A percentile compares a stretch with the other conserved stretches of the same genome.
Evolutionary conservation across 2,888 invertebrate genomes (phyloP).

Genomic region (Balanococcus diminutus): DNA sequence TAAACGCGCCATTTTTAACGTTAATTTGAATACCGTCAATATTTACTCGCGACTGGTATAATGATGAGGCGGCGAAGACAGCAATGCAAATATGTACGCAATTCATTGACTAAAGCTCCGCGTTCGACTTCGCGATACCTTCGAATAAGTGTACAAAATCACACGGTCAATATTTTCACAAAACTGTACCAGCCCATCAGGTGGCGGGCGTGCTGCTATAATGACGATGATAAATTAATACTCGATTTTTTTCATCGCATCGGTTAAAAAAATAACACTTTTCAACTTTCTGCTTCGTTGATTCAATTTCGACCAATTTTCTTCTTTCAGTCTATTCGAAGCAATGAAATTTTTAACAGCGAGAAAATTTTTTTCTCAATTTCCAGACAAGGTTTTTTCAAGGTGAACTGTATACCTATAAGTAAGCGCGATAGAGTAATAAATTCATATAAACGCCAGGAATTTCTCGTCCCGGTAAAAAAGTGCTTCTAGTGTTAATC

Average conservation of each 20-base stretch:
- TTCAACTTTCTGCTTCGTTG: neutral
- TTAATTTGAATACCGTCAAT: neutral
- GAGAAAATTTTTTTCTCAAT: no score
- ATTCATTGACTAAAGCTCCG: neutral
- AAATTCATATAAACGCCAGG: no score
- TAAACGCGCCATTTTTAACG: constrained; percentile 15
- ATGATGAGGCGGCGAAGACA: neutral
- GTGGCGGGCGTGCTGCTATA: neutral
- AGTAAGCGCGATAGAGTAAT: no score
- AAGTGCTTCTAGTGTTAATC: no score
- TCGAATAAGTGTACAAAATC: neutral
- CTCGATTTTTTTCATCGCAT: neutral
- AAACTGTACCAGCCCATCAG: no score
- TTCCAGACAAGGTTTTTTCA: no score
- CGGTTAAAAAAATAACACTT: no score
- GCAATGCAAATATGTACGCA: neutral
- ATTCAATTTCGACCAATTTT: neutral
- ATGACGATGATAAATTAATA: neutral
- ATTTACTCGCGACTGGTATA: neutral
- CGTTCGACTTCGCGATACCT: neutral
- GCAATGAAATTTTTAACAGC: neutral
- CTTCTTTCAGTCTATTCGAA: neutral
- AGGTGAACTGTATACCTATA: no score
- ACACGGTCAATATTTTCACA: neutral
- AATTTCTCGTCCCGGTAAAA: no score